Evolutionary conservation across 2,113 vertebrate genomes (phyloP).

Genomic region (Amphiprion percula): DNA sequence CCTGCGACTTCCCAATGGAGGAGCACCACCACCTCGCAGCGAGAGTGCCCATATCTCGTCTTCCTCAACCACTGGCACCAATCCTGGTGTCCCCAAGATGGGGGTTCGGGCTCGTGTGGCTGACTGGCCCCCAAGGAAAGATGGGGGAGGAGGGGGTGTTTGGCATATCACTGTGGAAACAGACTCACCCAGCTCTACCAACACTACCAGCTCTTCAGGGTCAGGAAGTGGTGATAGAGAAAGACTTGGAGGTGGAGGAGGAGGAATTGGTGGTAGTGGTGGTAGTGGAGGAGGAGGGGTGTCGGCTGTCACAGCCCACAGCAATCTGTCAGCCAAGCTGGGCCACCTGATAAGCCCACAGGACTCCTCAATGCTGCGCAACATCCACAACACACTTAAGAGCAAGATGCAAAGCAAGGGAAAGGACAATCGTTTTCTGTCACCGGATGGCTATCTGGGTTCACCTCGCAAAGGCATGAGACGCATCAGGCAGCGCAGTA

Average conservation of each 20-base stretch:
- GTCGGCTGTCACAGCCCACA: slow-evolving; percentile 78
- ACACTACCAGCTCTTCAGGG: slow-evolving; percentile 78
- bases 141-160: slow-evolving; percentile 84
- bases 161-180: slow-evolving; percentile 88
- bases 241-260: slow-evolving; percentile 58
- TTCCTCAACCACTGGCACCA: slow-evolving; percentile 85
- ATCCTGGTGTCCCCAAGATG: slow-evolving; percentile 98
- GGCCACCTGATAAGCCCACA: slow-evolving; percentile 93
- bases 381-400: slow-evolving; percentile 96
- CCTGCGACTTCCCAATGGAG: slow-evolving; percentile 95
- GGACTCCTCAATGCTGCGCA: slow-evolving; percentile 98
- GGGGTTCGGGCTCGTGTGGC: slow-evolving; percentile 97
- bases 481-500: slow-evolving; percentile 96
- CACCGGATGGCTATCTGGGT: slow-evolving; percentile 94
- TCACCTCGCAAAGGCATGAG: slow-evolving; percentile 96
- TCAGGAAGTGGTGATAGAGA: slow-evolving; percentile 81
- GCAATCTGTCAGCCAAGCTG: slow-evolving; percentile 89
- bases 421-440: slow-evolving; percentile 96
- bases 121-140: slow-evolving; percentile 98
- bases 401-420: slow-evolving; percentile 92
- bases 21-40: slow-evolving; percentile 93
- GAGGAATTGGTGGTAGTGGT: slow-evolving; percentile 40
- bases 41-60: slow-evolving; percentile 94
- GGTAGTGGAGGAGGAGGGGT: slow-evolving; percentile 53
- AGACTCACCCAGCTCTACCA: slow-evolving; percentile 87